Base-by-base conservation (phyloP, 1,140 invertebrate genomes). In the Zaprionus nigranus region DNA sequence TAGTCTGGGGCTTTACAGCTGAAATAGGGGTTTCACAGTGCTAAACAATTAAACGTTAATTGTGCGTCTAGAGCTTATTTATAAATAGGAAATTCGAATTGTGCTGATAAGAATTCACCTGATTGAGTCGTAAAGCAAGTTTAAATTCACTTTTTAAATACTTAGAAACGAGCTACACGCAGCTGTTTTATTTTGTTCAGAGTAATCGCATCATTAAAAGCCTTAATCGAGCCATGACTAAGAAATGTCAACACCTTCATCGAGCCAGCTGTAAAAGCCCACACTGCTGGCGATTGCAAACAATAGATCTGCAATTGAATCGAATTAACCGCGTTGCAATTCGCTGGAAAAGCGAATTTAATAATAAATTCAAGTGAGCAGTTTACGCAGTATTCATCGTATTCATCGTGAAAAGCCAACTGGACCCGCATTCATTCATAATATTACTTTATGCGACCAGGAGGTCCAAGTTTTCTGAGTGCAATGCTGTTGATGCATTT, bases 391-490 rank as follows among this genome's bases (percentile, higher is more conserved):
- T 34, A 34, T 49, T 43, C 12, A 40, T 17, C 26, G 58, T 53
- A 71, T 57, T 70, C 60, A 58, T 60, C 61, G 26, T 71, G 26
- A 28, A 71, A 57, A 36, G 17, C 53, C 34, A 38, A 34, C 30
- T 34, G 30, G 30, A 34, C 59, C 26, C 34, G n/a, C 43, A 67
- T 73, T 77, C 75, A 77, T 77, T 77, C 70, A 73, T 58, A 66
- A 49, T 71, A 43, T 43, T 43, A 74, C 58, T 72, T 51, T 49
- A 65, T 13, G 53, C 26, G 51, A n/a, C 13, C 51, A n/a, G 53
- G n/a, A 60, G 20, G 56, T 43, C 17, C 22, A 28, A 36, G 43
- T 15, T 36, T 5, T 12, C 12, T 69, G 17, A 71, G 13, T 75
- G 73, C 53, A 63, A 53, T 57, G 20, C 51, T 66, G 49, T 34